These are phyloP conservation scores for Gortyna flavago DNA, from an alignment of 2,888 invertebrate species.

Conservation along the genomic window DNA sequence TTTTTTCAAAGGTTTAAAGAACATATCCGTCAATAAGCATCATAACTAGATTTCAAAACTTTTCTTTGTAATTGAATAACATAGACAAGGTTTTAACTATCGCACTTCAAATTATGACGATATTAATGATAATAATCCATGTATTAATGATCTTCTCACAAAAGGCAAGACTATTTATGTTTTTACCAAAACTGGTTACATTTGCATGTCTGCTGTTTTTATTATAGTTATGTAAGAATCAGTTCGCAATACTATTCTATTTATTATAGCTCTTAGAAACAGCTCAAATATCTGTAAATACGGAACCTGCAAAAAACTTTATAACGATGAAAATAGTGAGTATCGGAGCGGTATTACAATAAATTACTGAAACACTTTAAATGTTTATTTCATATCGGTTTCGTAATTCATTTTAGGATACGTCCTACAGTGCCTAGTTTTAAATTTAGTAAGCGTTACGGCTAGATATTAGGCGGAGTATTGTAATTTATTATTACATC, in stretches of 20 bases:
- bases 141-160: neutral
- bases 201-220: constrained; percentile 6
- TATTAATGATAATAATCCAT: neutral
- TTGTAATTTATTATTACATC: constrained; percentile 18
- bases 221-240: constrained; percentile 2
- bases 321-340: neutral
- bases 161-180: neutral
- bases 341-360: constrained; percentile 23
- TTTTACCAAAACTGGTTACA: neutral
- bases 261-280: constrained; percentile 26
- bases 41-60: neutral
- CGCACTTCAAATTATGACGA: neutral
- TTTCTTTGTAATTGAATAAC: neutral
- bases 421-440: neutral
- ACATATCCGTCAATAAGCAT: neutral
- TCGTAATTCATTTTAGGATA: constrained; percentile 17
- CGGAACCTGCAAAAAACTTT: neutral
- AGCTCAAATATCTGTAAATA: constrained; percentile 30
- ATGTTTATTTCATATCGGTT: neutral
- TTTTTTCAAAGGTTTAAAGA: neutral
- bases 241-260: constrained; percentile 12
- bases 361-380: constrained; percentile 21
- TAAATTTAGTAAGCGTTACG: neutral
- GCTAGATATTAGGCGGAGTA: constrained; percentile 8
- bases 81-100: neutral